Evolutionary conservation across 2,113 vertebrate species (phyloP), one percentile per base, ranked within the genome.

Genomic region (Hymenochirus boettgeri): DNA sequence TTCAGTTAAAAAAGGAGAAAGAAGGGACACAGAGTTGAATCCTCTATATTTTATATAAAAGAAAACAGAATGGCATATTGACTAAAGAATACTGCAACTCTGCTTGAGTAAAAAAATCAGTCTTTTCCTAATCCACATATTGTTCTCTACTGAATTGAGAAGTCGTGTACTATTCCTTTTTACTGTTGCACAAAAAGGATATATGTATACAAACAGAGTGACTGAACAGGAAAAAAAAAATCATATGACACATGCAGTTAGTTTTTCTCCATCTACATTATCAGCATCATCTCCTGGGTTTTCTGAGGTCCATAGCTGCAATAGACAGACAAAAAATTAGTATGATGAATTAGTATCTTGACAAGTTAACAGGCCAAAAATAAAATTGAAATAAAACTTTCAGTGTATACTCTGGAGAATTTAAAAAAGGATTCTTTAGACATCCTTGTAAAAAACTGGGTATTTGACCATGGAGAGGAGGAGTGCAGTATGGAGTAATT

Each of bases 291-390:
- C 96, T 76, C 91, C 91, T 88, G 96, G 95, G 90, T 96, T 96
- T 94, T 99, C 95, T 76, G 96, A 99, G 80, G 95, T 99, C 96
- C 96, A 99, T 85, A 99, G 90, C 95, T 99, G 85, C 17, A 86
- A 86, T 73, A 65, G 84, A 82, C 47, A 73, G 75, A 60, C 7
- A n/a, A 13, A 2, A 7, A 5, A 37, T 51, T 35, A 52, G 60
- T 52, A 15, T 4, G 5, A 22, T n/a, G 33, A 35, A 11, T 2
- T 12, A 35, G 15, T 35, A 1, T 11, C 1, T 12, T 35, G 33
- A 35, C 10, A 35, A 35, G 33, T 35, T 13, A 12, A 1, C n/a
- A 35, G 10, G 4, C 10, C 33, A 35, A 35, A 35, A 31, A 31
- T 31, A 31, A 31, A 31, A 35, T n/a, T n/a, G n/a, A n/a, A n/a